These are phyloP conservation scores for Siniperca chuatsi DNA, from an alignment of 2,113 vertebrate genomes.

Conservation along the genomic window DNA sequence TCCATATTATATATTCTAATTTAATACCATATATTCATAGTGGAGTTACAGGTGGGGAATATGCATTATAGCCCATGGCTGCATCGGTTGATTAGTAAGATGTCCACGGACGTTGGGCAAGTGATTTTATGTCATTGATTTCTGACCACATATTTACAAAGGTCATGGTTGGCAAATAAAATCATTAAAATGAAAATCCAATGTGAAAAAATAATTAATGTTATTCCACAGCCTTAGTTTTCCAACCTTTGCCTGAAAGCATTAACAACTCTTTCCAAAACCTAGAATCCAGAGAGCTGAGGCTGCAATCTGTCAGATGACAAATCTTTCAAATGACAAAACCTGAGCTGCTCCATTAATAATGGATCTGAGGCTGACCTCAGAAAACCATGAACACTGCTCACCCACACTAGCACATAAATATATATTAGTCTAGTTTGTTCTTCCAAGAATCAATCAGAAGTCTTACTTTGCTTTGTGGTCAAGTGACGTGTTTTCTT, in stretches of 20 bases:
- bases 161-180: constrained; percentile 51
- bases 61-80: constrained; percentile 26
- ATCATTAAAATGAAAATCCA: constrained; percentile 35
- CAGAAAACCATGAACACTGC: background rate
- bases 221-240: background rate
- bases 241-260: background rate
- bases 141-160: constrained; percentile 51
- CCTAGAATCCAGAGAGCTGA: background rate
- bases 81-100: constrained; percentile 46
- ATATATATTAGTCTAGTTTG: constrained; percentile 27
- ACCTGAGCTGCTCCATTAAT: constrained; percentile 32
- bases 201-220: constrained; percentile 29
- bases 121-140: constrained; percentile 48
- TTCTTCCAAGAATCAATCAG: constrained; percentile 29
- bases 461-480: background rate
- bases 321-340: constrained; percentile 39
- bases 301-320: background rate
- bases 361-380: constrained; percentile 23
- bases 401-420: background rate
- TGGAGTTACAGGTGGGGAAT: constrained; percentile 25
- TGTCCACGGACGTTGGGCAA: constrained; percentile 25
- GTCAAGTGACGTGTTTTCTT: constrained; percentile 10
- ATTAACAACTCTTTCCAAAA: constrained; percentile 5
- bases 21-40: background rate
- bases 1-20: background rate